Percentiles rank a stretch among this genome's conserved stretches.
These are phyloP conservation scores for Eristalinus sepulchralis DNA, from an alignment of 2,888 invertebrate genomes.

Conservation along the genomic window DNA sequence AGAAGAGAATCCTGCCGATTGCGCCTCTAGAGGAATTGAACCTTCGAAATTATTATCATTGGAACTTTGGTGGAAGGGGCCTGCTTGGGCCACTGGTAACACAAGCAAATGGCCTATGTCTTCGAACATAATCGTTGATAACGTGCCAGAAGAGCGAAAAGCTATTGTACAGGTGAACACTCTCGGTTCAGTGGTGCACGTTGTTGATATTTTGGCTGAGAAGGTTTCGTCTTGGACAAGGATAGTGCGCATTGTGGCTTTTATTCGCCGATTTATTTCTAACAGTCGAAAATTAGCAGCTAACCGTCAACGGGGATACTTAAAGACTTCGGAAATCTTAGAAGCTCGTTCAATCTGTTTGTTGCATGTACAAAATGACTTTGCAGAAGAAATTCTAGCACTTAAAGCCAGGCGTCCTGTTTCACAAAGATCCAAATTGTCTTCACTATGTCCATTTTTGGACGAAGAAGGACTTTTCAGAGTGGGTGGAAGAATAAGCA, in stretches of 20 bases:
- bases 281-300: not conserved
- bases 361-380: not conserved
- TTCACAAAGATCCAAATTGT: not conserved
- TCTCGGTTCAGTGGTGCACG: not conserved
- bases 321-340: not conserved
- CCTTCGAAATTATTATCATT: constrained; percentile 48
- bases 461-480: too few relatives aligned
- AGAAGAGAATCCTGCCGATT: constrained; percentile 70
- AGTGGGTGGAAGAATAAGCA: too few relatives aligned
- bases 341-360: not conserved
- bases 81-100: constrained; percentile 8
- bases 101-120: constrained; percentile 1
- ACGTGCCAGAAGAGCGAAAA: constrained; percentile 15
- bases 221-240: too few relatives aligned
- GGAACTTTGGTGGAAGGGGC: constrained; percentile 17
- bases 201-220: too few relatives aligned
- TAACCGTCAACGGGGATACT: not conserved
- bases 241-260: too few relatives aligned
- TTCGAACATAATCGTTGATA: too few relatives aligned
- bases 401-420: not conserved
- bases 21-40: constrained; percentile 65
- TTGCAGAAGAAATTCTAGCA: not conserved
- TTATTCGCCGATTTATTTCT: not conserved
- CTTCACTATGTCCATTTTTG: not conserved
- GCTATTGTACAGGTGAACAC: not conserved